Evolutionary conservation across 2,113 vertebrate species (phyloP).

Genomic region (Benitochromis conjunctus): DNA sequence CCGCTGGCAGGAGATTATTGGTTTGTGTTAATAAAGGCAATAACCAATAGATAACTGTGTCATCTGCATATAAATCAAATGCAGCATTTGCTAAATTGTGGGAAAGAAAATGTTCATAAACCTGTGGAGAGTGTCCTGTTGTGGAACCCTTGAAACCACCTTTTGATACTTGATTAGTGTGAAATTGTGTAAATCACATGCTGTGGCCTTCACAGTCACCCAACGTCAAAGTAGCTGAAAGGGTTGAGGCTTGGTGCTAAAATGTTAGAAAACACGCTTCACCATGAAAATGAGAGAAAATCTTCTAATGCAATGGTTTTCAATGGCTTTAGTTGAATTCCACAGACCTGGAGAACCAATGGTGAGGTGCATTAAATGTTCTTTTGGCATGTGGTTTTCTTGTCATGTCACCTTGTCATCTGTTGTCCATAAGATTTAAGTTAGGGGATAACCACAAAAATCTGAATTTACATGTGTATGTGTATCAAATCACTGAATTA

Average conservation of each 20-base stretch:
- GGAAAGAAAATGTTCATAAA: background rate
- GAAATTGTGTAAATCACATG: background rate
- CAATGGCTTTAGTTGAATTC: background rate
- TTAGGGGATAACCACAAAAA: background rate
- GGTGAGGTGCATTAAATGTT: background rate
- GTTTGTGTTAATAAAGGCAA: background rate
- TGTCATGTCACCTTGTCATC: background rate
- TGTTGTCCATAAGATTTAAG: background rate
- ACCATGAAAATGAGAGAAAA: fast-evolving
- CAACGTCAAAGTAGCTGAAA: background rate
- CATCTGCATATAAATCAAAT: background rate
- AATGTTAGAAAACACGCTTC: background rate
- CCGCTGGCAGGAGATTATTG: background rate
- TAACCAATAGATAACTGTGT: background rate
- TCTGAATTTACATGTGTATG: background rate
- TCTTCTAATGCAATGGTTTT: background rate
- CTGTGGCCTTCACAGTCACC: background rate
- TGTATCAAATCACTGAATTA: background rate
- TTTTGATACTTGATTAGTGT: background rate
- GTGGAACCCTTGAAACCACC: background rate
- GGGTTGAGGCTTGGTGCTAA: background rate
- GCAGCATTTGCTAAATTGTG: background rate
- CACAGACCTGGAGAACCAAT: background rate
- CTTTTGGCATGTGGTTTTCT: background rate
- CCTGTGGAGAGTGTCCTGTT: background rate